Evolutionary conservation across 2,888 invertebrate species (phyloP).

Genomic region (Amphipyra berbera): DNA sequence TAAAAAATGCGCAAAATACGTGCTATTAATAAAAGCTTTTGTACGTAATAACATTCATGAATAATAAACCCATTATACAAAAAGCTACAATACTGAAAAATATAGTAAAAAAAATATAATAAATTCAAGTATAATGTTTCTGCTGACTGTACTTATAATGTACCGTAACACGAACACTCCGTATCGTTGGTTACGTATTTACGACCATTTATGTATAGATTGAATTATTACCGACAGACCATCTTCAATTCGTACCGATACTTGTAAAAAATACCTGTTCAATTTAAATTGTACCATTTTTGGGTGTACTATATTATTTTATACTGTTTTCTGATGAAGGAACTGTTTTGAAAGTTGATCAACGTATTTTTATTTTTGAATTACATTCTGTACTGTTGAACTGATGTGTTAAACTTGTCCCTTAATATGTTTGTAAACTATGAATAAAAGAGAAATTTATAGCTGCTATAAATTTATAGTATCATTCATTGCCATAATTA

Average conservation of each 20-base stretch:
- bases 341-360: too few relatives aligned
- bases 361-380: too few relatives aligned
- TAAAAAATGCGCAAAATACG: too few relatives aligned
- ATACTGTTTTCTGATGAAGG: background rate
- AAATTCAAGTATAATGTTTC: conserved; percentile 9
- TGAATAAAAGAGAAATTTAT: too few relatives aligned
- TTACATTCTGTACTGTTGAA: too few relatives aligned
- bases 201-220: conserved; percentile 57
- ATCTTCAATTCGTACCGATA: conserved; percentile 46
- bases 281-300: conserved; percentile 46
- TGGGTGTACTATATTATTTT: conserved; percentile 7
- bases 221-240: conserved; percentile 55
- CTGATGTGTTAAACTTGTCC: too few relatives aligned
- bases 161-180: conserved; percentile 48
- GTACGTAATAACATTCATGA: too few relatives aligned
- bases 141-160: conserved; percentile 40
- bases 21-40: too few relatives aligned
- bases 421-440: too few relatives aligned
- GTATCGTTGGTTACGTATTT: conserved; percentile 56
- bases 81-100: too few relatives aligned
- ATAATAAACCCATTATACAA: too few relatives aligned
- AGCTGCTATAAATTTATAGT: background rate
- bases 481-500: background rate
- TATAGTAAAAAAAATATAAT: too few relatives aligned
- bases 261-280: conserved; percentile 32